Conservation (phyloP, 2,888 invertebrate genomes). For the Lithophane semibrunnea region DNA sequence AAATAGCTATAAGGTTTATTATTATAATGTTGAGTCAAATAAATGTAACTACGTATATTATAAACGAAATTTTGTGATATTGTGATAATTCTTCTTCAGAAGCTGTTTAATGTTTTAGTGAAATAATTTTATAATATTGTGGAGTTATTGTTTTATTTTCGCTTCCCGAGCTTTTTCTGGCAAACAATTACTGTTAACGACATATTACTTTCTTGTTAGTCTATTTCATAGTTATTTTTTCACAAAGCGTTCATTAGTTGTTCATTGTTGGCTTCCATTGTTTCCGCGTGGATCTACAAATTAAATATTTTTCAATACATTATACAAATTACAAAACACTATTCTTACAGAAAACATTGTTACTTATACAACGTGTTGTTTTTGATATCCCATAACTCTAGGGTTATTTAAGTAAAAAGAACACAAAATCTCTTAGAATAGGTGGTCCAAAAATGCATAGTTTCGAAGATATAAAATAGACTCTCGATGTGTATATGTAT, state of each 20-base stretch:
- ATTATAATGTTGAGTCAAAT: constrained; percentile 29
- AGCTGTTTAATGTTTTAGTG: constrained; percentile 3
- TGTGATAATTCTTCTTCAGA: constrained; percentile 33
- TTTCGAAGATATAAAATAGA: no score
- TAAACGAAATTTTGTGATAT: constrained; percentile 37
- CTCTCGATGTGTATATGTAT: no score
- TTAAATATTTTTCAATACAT: neutral
- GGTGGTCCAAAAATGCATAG: no score
- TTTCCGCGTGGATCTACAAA: neutral
- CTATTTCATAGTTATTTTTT: neutral
- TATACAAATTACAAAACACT: neutral
- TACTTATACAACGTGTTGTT: no score
- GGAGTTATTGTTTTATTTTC: neutral
- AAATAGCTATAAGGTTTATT: neutral
- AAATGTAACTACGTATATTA: neutral
- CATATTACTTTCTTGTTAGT: neutral
- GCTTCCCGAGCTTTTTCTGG: neutral
- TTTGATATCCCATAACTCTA: no score
- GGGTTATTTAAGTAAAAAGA: no score
- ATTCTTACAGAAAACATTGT: no score
- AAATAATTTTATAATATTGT: constrained; percentile 14
- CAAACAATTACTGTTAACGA: no score
- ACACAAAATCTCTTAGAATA: no score
- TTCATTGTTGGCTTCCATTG: neutral
- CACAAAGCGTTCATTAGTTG: neutral